Conservation (phyloP, 2,888 invertebrate species). For the Teinopalpus imperialis region DNA sequence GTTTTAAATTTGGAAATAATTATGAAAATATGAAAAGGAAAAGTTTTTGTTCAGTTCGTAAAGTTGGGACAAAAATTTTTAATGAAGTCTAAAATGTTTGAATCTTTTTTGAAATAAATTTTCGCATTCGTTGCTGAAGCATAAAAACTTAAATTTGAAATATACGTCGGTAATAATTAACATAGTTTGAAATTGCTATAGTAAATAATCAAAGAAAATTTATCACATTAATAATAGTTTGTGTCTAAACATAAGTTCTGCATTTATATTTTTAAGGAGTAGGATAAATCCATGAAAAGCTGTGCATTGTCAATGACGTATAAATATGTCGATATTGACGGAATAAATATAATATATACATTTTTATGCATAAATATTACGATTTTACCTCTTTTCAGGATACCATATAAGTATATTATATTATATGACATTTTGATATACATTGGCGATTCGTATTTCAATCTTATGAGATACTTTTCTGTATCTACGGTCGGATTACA, state of each 20-base stretch:
- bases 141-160: constrained; percentile 15
- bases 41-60: constrained; percentile 62
- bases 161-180: constrained; percentile 19
- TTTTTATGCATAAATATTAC: too few relatives aligned
- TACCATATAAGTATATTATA: too few relatives aligned
- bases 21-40: constrained; percentile 72
- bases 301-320: too few relatives aligned
- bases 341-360: too few relatives aligned
- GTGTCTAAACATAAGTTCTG: background rate
- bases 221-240: constrained; percentile 3
- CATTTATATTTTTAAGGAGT: too few relatives aligned
- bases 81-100: constrained; percentile 60
- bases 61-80: constrained; percentile 59
- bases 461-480: constrained; percentile 30
- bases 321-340: too few relatives aligned
- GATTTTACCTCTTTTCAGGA: too few relatives aligned
- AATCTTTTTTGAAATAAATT: constrained; percentile 44
- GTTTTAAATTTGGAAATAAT: constrained; percentile 44
- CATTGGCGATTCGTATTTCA: constrained; percentile 27
- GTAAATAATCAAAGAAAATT: constrained; percentile 12
- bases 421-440: constrained; percentile 23
- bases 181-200: constrained; percentile 10
- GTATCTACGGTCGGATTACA: constrained; percentile 35
- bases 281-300: too few relatives aligned
- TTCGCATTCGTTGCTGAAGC: constrained; percentile 34